Base-by-base conservation (phyloP, 2,113 vertebrate species). In the Mustelus asterias region DNA sequence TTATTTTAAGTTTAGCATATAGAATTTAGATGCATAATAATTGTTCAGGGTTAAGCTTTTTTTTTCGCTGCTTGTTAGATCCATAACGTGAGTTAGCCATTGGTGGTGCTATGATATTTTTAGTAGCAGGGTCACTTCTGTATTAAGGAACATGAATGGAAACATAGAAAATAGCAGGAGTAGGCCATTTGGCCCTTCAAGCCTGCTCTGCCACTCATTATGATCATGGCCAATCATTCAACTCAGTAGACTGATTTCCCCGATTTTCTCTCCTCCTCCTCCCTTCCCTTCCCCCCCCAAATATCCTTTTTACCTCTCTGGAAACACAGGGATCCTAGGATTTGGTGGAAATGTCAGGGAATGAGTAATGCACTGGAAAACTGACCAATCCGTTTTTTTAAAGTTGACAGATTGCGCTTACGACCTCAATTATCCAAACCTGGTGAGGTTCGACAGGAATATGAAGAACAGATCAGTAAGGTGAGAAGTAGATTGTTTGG, bases 391-490 rank as follows among this genome's bases (percentile, higher is more conserved):
- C 63, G 0, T 95, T 54, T 72, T 44, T 60, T 54, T 2, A n/a
- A 65, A 86, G 80, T 95, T 95, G 54, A 33, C 78, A 95, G 76
- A 86, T 65, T 63, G 54, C 41, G 78, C 24, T 98, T 98, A 0
- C 60, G 96, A 80, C 98, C 96, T 58, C 96, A 96, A n/a, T 96
- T 98, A 96, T 97, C 98, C 96, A 96, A 98, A 63, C 98, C 98
- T 88, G 98, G 98, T 67, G 98, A 98, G 96, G 89, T 98, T 94
- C 97, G 98, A 44, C 96, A 97, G 96, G 98, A 98, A 94, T 98
- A 98, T 44, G 98, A 98, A 96, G 98, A 97, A 78, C 98, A 98
- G 80, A 97, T 98, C 96, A 98, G 96, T 95, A 98, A 98, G 97
- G 98, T 98, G 96, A 96, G 96, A 96, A 65, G 48, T 96, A 76